Conservation (phyloP, 2,113 vertebrate species). For the Catagonus wagneri region DNA sequence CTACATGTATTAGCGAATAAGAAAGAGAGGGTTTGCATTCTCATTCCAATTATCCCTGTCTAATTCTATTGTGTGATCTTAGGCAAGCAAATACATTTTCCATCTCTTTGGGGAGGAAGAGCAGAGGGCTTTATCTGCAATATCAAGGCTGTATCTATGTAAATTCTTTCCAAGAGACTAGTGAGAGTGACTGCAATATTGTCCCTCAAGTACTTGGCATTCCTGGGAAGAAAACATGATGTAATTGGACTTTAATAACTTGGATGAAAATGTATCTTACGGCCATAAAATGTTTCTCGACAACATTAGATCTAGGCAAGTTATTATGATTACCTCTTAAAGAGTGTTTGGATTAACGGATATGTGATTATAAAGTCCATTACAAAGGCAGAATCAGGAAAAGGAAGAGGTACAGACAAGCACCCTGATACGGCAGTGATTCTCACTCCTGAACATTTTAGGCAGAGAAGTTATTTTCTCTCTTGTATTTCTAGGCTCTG, state of each 20-base stretch:
- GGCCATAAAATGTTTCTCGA: constrained; percentile 67
- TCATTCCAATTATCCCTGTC: background rate
- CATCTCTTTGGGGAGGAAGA: background rate
- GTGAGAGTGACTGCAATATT: background rate
- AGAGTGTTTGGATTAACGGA: constrained; percentile 23
- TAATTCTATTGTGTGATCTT: background rate
- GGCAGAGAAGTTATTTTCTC: background rate
- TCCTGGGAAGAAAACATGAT: constrained; percentile 72
- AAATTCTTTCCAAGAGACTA: constrained; percentile 17
- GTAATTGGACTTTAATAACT: constrained; percentile 80
- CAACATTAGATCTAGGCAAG: constrained; percentile 56
- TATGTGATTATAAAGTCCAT: constrained; percentile 55
- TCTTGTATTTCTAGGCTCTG: background rate
- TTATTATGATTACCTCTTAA: constrained; percentile 72
- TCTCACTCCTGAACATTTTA: background rate
- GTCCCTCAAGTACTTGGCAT: constrained; percentile 64
- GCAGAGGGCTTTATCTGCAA: background rate
- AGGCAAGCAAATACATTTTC: background rate
- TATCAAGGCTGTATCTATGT: background rate
- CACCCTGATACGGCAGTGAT: background rate
- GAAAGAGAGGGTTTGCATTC: background rate
- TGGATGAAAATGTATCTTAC: constrained; percentile 67
- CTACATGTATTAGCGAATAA: background rate
- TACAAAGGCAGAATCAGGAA: constrained; percentile 37
- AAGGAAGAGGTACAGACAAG: background rate